Evolutionary conservation across 2,888 invertebrate genomes (phyloP).

Genomic region (Plutella xylostella): DNA sequence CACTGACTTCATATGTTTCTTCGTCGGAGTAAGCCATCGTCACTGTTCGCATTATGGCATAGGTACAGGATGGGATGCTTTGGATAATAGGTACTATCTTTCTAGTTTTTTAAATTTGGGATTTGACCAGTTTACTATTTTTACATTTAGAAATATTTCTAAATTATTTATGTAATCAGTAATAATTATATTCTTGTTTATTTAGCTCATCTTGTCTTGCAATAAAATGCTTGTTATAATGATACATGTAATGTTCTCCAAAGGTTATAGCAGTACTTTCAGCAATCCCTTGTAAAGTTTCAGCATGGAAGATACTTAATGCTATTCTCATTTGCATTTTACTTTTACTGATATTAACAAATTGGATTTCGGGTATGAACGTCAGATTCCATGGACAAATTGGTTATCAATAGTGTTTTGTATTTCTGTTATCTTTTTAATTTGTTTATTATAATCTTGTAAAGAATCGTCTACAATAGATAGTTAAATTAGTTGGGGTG

Average conservation of each 20-base stretch:
- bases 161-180: constrained; percentile 8
- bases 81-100: constrained; percentile 14
- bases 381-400: too few relatives aligned
- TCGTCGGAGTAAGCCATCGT: constrained; percentile 11
- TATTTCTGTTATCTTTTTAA: constrained; percentile 8
- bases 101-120: constrained; percentile 7
- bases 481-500: too few relatives aligned
- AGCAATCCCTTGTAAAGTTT: constrained; percentile 10
- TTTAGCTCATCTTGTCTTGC: background rate
- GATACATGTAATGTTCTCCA: constrained; percentile 14
- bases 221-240: constrained; percentile 12
- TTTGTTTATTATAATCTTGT: constrained; percentile 14
- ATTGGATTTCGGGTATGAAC: too few relatives aligned
- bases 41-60: constrained; percentile 11
- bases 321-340: constrained; percentile 9
- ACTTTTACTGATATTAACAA: too few relatives aligned
- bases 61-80: constrained; percentile 11
- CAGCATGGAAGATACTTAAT: constrained; percentile 12
- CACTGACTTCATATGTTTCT: too few relatives aligned
- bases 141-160: constrained; percentile 5
- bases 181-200: background rate
- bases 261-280: constrained; percentile 14
- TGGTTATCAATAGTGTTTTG: constrained; percentile 5
- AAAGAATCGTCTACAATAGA: constrained; percentile 8
- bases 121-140: constrained; percentile 10